These are phyloP conservation scores for Palythoa heliodiscus DNA, from an alignment of 92 coral and sea anemone genomes.

Conservation along the genomic window DNA sequence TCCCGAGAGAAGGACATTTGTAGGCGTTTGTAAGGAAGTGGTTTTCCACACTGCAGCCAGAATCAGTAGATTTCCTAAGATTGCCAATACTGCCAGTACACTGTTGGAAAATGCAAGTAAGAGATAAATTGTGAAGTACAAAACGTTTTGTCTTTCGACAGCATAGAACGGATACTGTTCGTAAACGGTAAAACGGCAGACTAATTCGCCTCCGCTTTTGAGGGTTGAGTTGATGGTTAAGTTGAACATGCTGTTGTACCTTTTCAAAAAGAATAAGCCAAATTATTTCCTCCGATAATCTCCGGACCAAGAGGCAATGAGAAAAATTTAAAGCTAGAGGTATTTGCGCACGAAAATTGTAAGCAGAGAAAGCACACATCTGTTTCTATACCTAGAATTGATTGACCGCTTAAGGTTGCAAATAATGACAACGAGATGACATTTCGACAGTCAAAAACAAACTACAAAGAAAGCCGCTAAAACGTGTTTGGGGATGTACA, in stretches of 20 bases:
- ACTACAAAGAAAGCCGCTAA: too few relatives aligned
- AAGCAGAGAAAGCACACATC: too few relatives aligned
- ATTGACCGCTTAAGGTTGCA: too few relatives aligned
- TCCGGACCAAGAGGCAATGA: too few relatives aligned
- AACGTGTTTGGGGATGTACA: too few relatives aligned
- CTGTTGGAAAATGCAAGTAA: background rate
- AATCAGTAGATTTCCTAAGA: background rate
- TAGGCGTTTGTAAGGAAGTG: background rate
- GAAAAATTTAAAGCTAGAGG: too few relatives aligned
- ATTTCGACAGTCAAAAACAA: too few relatives aligned
- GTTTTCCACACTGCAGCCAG: constrained; percentile 5
- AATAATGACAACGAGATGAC: too few relatives aligned
- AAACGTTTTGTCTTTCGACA: background rate
- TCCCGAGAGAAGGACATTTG: constrained; percentile 13
- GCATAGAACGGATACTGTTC: background rate
- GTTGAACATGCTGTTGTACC: background rate
- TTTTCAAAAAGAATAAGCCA: too few relatives aligned
- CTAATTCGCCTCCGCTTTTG: background rate
- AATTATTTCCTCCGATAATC: too few relatives aligned
- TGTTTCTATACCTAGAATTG: too few relatives aligned
- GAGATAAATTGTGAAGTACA: background rate
- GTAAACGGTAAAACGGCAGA: background rate
- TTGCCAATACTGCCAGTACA: background rate
- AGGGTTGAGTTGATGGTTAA: background rate
- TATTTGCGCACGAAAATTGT: too few relatives aligned